Conservation (phyloP, 2,888 invertebrate species). For the Protophormia terraenovae region DNA sequence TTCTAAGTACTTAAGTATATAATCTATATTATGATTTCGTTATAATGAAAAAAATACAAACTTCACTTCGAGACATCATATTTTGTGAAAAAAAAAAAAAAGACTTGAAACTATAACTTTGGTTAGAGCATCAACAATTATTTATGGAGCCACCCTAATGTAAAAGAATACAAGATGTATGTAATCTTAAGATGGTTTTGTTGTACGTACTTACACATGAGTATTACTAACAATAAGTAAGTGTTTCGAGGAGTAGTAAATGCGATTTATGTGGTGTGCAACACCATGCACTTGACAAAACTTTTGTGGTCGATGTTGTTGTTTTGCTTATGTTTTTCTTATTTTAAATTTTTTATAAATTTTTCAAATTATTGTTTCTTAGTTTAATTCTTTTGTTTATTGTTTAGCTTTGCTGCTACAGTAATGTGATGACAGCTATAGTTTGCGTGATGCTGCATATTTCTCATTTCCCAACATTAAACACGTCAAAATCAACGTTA, state of each 20-base stretch:
- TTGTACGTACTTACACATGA: not conserved
- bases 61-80: too few relatives aligned
- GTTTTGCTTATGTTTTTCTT: not conserved
- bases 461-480: conserved; percentile 11
- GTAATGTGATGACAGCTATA: conserved; percentile 38
- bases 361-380: conserved; percentile 3
- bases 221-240: conserved; percentile 53
- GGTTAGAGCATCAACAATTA: too few relatives aligned
- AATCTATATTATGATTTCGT: too few relatives aligned
- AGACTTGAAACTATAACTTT: too few relatives aligned
- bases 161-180: not conserved
- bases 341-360: not conserved
- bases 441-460: conserved; percentile 56
- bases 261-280: conserved; percentile 28
- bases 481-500: not conserved
- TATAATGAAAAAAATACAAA: too few relatives aligned
- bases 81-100: too few relatives aligned
- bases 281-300: conserved; percentile 53
- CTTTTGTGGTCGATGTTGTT: conserved; percentile 33
- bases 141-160: not conserved
- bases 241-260: conserved; percentile 9
- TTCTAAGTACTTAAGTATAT: too few relatives aligned
- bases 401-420: conserved; percentile 1
- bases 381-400: conserved; percentile 17
- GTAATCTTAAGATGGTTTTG: not conserved